Conservation (phyloP, 2,113 vertebrate genomes). For the Phrynosoma blainvillii region DNA sequence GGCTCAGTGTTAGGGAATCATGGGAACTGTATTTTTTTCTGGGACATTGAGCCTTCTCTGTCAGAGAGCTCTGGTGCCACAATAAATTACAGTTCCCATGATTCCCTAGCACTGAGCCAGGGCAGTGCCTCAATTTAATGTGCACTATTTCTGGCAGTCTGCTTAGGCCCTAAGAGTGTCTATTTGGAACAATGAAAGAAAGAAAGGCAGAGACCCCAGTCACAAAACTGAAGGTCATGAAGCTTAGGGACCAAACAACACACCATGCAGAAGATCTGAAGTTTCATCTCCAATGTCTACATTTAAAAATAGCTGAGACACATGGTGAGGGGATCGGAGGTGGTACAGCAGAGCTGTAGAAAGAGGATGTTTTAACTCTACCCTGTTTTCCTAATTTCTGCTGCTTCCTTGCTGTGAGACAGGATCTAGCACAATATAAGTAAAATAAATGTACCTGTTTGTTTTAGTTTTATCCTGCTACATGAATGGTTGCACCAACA, state of each 20-base stretch:
- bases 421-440: background rate
- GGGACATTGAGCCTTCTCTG: too few species aligned
- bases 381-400: background rate
- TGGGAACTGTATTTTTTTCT: too few species aligned
- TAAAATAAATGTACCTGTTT: background rate
- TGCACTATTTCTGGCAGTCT: too few species aligned
- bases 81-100: too few species aligned
- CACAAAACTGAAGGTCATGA: background rate
- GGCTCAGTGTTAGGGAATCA: too few species aligned
- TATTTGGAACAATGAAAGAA: background rate
- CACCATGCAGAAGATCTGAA: background rate
- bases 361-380: background rate
- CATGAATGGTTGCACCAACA: too few species aligned
- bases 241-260: background rate
- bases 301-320: background rate
- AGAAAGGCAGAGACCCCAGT: background rate
- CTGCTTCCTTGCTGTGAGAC: background rate
- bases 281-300: background rate
- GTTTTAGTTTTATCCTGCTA: background rate
- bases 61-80: too few species aligned
- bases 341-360: background rate
- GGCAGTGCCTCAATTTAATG: too few species aligned
- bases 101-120: too few species aligned
- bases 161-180: too few species aligned
- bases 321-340: background rate